A percentile compares a stretch with the other conserved stretches of the same genome.
Conservation (phyloP, 2,888 invertebrate species). For the Neoaliturus tenellus region DNA sequence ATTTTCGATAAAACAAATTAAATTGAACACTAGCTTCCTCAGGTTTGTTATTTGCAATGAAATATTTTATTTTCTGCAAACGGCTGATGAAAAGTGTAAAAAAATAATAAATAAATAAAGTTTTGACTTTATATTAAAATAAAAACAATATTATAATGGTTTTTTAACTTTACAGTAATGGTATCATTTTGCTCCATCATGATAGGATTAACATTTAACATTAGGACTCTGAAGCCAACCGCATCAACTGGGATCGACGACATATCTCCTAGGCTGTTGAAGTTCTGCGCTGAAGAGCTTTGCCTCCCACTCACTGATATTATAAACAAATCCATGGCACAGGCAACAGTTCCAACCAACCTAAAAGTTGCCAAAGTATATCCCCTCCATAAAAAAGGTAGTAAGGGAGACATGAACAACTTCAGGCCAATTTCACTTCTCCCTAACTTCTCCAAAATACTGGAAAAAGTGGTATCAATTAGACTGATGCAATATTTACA, state of each 20-base stretch:
- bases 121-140: too few relatives aligned
- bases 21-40: too few relatives aligned
- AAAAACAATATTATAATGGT: too few relatives aligned
- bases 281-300: not conserved
- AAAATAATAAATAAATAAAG: too few relatives aligned
- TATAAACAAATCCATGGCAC: not conserved
- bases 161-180: too few relatives aligned
- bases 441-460: not conserved
- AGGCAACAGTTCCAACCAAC: not conserved
- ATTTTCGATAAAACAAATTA: too few relatives aligned
- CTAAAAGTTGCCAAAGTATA: slow-evolving; percentile 13
- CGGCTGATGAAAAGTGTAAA: too few relatives aligned
- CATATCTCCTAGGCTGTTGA: not conserved
- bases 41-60: too few relatives aligned
- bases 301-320: not conserved
- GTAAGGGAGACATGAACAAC: not conserved
- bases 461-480: not conserved
- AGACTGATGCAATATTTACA: not conserved
- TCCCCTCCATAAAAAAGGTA: slow-evolving; percentile 2
- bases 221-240: not conserved
- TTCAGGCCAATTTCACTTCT: not conserved
- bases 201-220: too few relatives aligned
- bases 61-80: too few relatives aligned
- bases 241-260: not conserved
- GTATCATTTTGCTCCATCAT: too few relatives aligned